Conservation (phyloP, 2,797 vertebrate species). For the Amniataba percoides region DNA sequence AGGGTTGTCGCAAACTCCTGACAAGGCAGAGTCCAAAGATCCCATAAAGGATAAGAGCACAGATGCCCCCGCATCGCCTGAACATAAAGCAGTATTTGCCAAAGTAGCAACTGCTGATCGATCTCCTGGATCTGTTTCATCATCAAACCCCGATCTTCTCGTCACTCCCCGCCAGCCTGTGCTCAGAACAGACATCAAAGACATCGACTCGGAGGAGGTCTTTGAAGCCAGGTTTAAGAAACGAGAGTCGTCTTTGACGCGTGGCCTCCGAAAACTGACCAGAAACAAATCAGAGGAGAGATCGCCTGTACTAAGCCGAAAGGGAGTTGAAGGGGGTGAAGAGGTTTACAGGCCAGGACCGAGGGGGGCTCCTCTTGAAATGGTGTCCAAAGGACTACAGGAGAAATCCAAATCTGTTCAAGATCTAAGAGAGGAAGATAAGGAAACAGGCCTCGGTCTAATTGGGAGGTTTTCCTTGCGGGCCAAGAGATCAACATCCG, state of each 20-base stretch:
- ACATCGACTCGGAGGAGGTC: constrained; percentile 94
- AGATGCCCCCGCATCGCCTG: constrained; percentile 45
- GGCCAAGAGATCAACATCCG: constrained; percentile 85
- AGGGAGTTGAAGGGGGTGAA: constrained; percentile 82
- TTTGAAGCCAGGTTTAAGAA: constrained; percentile 96
- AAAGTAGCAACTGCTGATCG: constrained; percentile 77
- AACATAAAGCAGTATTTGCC: constrained; percentile 85
- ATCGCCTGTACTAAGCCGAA: constrained; percentile 70
- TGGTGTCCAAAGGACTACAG: constrained; percentile 79
- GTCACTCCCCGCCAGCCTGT: constrained; percentile 57
- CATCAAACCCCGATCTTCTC: constrained; percentile 51
- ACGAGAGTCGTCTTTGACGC: constrained; percentile 91
- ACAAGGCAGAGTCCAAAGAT: constrained; percentile 20
- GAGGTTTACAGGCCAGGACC: constrained; percentile 93
- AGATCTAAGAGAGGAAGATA: constrained; percentile 88
- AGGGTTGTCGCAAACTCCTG: constrained; percentile 26
- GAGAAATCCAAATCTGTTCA: constrained; percentile 94
- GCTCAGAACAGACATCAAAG: constrained; percentile 87
- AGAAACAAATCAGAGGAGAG: constrained; percentile 92
- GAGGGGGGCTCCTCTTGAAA: constrained; percentile 90
- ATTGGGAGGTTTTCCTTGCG: constrained; percentile 91
- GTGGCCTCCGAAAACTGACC: constrained; percentile 90
- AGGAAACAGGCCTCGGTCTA: constrained; percentile 84
- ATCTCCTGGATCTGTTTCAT: constrained; percentile 27
- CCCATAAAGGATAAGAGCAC: constrained; percentile 10